Conservation (phyloP, 2,888 invertebrate genomes). For the Stegana nigrithorax region DNA sequence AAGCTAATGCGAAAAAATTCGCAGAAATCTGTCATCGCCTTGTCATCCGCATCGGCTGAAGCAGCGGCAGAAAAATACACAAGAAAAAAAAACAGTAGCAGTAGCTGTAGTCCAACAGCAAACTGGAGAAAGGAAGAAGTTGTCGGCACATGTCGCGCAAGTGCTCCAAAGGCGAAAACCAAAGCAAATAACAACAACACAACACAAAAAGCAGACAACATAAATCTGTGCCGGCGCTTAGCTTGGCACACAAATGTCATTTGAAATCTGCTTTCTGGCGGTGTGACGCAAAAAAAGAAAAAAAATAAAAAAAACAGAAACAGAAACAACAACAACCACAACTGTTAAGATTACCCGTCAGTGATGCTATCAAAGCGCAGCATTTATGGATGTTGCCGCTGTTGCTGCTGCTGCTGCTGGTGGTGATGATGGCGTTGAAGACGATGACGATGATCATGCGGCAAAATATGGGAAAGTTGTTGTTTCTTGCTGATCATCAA, state of each 20-base stretch:
- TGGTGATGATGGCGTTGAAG: too few species aligned
- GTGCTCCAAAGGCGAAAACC: background rate
- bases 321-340: background rate
- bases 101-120: background rate
- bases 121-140: background rate
- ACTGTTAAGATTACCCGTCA: too few species aligned
- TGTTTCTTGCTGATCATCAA: too few species aligned
- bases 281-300: too few species aligned
- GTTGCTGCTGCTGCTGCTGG: too few species aligned
- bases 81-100: background rate
- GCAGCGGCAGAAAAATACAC: slow-evolving; percentile 18
- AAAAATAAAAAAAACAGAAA: background rate
- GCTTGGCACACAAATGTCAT: slow-evolving; percentile 20
- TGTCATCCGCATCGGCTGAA: slow-evolving; percentile 51
- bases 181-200: background rate
- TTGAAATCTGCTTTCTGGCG: too few species aligned
- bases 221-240: slow-evolving; percentile 6
- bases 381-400: too few species aligned
- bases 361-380: background rate
- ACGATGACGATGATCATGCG: too few species aligned
- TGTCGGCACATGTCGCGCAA: background rate
- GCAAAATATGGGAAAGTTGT: too few species aligned
- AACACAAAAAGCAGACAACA: background rate
- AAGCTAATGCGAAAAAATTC: slow-evolving; percentile 62
- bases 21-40: slow-evolving; percentile 66